A percentile compares a stretch with the other conserved stretches of the same genome.
These are phyloP conservation scores for Drosophila ogumai DNA, from an alignment of 1,140 invertebrate species.

Conservation along the genomic window DNA sequence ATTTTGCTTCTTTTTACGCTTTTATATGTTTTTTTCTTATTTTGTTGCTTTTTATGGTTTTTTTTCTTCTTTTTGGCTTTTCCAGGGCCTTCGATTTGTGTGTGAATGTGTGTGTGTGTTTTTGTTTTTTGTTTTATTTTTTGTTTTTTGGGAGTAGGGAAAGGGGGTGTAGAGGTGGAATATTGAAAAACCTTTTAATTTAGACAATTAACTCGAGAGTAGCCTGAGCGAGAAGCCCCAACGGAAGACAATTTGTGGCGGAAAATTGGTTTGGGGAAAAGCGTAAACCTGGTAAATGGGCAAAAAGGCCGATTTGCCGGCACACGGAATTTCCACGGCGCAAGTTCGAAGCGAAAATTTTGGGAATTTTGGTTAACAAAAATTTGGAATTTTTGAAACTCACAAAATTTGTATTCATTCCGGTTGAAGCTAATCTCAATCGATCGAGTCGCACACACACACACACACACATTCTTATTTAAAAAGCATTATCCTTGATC, in stretches of 20 bases:
- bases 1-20: not conserved
- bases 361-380: not conserved
- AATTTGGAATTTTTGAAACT: not conserved
- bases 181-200: constrained; percentile 42
- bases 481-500: not conserved
- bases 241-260: not conserved
- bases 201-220: constrained; percentile 55
- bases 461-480: too few species aligned
- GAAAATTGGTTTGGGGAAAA: not conserved
- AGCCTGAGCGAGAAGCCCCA: constrained; percentile 6
- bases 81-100: constrained; percentile 16
- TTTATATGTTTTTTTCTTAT: not conserved
- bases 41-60: too few species aligned
- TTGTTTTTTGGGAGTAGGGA: not conserved
- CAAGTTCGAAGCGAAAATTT: not conserved
- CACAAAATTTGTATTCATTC: not conserved
- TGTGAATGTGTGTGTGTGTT: constrained; percentile 8
- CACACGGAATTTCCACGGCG: not conserved
- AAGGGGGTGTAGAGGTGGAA: not conserved
- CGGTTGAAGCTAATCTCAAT: constrained; percentile 12
- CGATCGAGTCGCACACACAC: not conserved
- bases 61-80: constrained; percentile 8
- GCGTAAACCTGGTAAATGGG: constrained; percentile 2
- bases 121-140: not conserved
- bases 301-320: not conserved